Base-by-base conservation (phyloP, 2,797 vertebrate species). In the Acridotheres tristis region DNA sequence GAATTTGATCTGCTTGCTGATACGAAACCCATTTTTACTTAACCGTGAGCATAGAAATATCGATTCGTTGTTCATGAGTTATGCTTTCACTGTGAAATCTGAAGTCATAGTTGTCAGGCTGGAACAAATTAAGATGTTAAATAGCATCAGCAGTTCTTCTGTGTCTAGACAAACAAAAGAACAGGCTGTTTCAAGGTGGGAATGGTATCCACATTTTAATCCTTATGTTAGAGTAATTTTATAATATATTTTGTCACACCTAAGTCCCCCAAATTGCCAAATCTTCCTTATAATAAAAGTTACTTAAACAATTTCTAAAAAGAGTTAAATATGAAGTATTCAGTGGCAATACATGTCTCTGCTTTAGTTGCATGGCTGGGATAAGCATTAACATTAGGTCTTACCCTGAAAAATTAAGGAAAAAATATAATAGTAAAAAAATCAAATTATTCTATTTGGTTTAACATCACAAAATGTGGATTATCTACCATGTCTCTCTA, bases 71-170 rank as follows among this genome's bases (percentile, higher is more conserved):
- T 57, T 96, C 59, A 11, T 75, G 66, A 96, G 76, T 96, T 95
- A 94, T 54, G 40, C 45, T 94, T 88, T 78, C 34, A 51, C 65
- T 45, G 65, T 91, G 96, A 96, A 96, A 80, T 93, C 88, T 85
- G 51, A 93, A 93, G 55, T 87, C 81, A 93, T 55, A 86, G 57
- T 94, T 96, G 95, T 90, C 66, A 94, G 38, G 36, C 58, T 87
- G 83, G 94, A 97, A 93, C 93, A 94, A 97, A 97, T 97, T 93
- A 96, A 96, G 91, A 95, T 68, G 69, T 96, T 95, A 87, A 96
- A 66, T 63, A 92, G 51, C 32, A 66, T 80, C 45, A 89, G 43
- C 27, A 74, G 30, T 55, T 63, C 36, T 95, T 89, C 50, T 85
- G 11, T 40, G 47, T 59, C 76, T 87, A 84, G 62, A 54, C 32